These are phyloP conservation scores for Elysia crispata DNA, from an alignment of 2,888 invertebrate genomes.

Conservation along the genomic window DNA sequence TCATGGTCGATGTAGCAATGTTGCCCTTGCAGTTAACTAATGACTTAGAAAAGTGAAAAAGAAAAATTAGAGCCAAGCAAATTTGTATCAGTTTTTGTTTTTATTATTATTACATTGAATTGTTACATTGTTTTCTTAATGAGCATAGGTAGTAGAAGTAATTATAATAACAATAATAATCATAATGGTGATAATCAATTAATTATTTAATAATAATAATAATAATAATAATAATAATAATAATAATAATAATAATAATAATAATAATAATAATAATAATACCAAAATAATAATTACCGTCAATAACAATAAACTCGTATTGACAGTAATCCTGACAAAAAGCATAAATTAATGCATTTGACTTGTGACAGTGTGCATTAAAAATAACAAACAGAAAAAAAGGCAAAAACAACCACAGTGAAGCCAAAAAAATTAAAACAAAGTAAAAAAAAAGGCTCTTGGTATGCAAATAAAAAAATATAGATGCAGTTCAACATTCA, in stretches of 20 bases:
- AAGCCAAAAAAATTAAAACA: too few relatives aligned
- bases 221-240: not conserved
- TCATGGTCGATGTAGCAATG: too few relatives aligned
- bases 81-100: too few relatives aligned
- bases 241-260: slow-evolving; percentile 19
- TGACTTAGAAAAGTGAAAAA: too few relatives aligned
- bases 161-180: not conserved
- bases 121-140: not conserved
- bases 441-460: too few relatives aligned
- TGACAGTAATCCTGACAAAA: not conserved
- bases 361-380: too few relatives aligned
- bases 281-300: not conserved
- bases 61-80: too few relatives aligned
- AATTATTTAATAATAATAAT: not conserved
- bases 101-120: too few relatives aligned
- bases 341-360: not conserved
- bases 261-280: slow-evolving; percentile 5
- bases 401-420: not conserved
- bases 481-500: too few relatives aligned
- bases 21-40: too few relatives aligned
- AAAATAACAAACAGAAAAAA: too few relatives aligned
- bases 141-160: not conserved
- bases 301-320: not conserved
- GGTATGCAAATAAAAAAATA: too few relatives aligned
- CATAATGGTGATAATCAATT: not conserved